phyloP scores from a whole-genome alignment of 2,113 vertebrate genomes.

The Turnix velox region DNA sequence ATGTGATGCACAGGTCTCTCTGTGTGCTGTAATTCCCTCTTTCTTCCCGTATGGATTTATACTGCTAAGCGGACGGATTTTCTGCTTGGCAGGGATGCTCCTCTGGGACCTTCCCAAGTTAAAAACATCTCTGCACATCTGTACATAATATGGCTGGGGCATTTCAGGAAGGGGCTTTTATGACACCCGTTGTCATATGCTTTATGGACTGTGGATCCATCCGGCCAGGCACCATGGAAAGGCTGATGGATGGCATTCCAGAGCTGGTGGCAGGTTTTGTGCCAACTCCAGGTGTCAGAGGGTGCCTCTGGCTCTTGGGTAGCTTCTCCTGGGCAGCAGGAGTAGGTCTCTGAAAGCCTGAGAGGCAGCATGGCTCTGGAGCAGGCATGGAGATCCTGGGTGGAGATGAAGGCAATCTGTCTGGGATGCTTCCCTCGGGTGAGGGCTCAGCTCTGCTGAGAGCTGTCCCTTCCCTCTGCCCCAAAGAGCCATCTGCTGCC shows the following conservation, averaged over 20 bases:
- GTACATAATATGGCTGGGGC: slow-evolving; percentile 25
- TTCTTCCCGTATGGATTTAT: slow-evolving; percentile 66
- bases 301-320: background rate
- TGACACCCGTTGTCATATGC: background rate
- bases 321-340: background rate
- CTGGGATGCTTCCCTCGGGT: background rate
- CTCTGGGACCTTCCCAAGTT: slow-evolving; percentile 13
- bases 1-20: slow-evolving; percentile 25
- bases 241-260: fast-evolving
- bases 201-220: background rate
- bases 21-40: slow-evolving; percentile 14
- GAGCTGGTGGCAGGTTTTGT: fast-evolving
- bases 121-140: slow-evolving; percentile 57
- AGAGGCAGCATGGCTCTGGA: background rate
- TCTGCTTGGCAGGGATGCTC: slow-evolving; percentile 57
- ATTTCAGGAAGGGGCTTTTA: background rate
- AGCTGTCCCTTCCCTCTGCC: slow-evolving; percentile 13
- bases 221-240: fast-evolving
- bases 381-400: background rate
- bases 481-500: slow-evolving; percentile 42
- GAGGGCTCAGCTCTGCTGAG: background rate
- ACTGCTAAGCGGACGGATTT: slow-evolving; percentile 61
- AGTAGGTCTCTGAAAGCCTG: background rate
- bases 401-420: background rate
- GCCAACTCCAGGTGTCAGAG: background rate